Base-by-base conservation (phyloP, 2,113 vertebrate genomes). In the Cathartes aura region DNA sequence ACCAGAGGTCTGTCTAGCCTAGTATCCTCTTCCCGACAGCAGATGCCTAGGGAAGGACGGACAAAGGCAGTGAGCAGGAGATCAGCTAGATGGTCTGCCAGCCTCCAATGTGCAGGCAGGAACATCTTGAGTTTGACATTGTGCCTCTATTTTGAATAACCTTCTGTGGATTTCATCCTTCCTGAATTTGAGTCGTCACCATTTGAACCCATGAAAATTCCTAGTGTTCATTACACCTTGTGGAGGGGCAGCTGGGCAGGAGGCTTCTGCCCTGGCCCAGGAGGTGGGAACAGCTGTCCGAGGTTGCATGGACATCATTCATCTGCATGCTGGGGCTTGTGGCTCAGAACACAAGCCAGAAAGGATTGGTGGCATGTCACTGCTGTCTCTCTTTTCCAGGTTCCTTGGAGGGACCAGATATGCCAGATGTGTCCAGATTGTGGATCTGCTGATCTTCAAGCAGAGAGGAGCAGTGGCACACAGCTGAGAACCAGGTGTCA, bases 221-320 rank as follows among this genome's bases (percentile, higher is more conserved):
- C 20, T 74, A 23, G 48, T 17, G 12, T 73, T 90, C 21, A 4
- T 17, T 55, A 9, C 8, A 40, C 12, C 47, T 78, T 30, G 36
- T 73, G 86, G 55, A 90, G 40, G 20, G 43, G 38, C 38, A 90
- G 60, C 48, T 53, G 34, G 56, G n/a, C 70, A 79, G 55, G 40
- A 71, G 34, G 70, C 30, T 53, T 43, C 75, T 91, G 64, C 66
- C 20, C 6, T 83, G 68, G 53, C 6, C 48, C 43, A 17, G 73
- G 53, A 74, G 50, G 30, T 82, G 4, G 32, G 53, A 71, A 75
- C 23, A 62, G 42, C 50, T 80, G 23, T 42, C 52, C 1, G 2
- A 38, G 24, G 47, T 12, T 74, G 34, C 36, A 9, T 3, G 9
- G 50, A 12, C 64, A 45, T 74, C 0, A 0, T 48, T 82, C 45